Conservation (phyloP, 37 sponge, comb jelly and placozoan species). For the Ephydatia muelleri region DNA sequence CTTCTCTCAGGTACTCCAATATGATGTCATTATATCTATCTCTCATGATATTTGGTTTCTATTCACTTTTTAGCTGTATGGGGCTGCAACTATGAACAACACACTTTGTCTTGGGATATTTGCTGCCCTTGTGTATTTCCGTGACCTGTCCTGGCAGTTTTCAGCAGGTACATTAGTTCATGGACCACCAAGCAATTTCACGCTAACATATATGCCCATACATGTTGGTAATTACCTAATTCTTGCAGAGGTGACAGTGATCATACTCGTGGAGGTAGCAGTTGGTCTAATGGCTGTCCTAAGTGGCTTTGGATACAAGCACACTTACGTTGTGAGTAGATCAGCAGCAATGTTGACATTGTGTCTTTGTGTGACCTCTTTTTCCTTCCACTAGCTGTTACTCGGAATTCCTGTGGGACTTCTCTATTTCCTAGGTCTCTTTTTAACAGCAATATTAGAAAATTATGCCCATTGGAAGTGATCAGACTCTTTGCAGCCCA, state of each 20-base stretch:
- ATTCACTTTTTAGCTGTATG: slow-evolving; percentile 66
- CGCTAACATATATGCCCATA: background rate
- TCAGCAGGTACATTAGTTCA: slow-evolving; percentile 75
- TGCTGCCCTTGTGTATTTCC: slow-evolving; percentile 74
- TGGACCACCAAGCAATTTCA: background rate
- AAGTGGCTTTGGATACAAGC: slow-evolving; percentile 62
- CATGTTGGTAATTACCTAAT: background rate
- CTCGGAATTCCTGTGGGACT: slow-evolving; percentile 56
- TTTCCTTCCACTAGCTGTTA: slow-evolving; percentile 36
- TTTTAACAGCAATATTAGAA: slow-evolving; percentile 59
- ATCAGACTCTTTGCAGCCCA: background rate
- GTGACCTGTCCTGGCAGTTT: slow-evolving; percentile 81
- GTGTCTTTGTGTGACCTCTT: background rate
- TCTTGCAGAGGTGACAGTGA: slow-evolving; percentile 83
- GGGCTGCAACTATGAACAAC: slow-evolving; percentile 96
- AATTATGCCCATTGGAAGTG: slow-evolving; percentile 59
- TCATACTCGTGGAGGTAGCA: slow-evolving; percentile 71
- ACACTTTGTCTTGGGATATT: slow-evolving; percentile 90
- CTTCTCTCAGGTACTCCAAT: slow-evolving; percentile 77
- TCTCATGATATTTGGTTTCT: background rate
- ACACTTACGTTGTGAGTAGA: slow-evolving; percentile 63
- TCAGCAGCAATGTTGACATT: background rate
- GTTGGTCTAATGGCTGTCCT: slow-evolving; percentile 69
- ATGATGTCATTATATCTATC: too few species aligned
- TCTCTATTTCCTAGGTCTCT: slow-evolving; percentile 74